phyloP scores from a whole-genome alignment of 2,113 vertebrate species.

The pig (Sus scrofa) region T2T-Sscrofa CM000817.6:15661001-15661500 shows the following conservation, averaged over 20 bases:
- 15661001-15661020: background rate
- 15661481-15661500: background rate
- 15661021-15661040: background rate
- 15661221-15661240: slow-evolving; percentile 37
- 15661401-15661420: slow-evolving; percentile 24
- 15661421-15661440: slow-evolving; percentile 29
- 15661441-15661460: background rate
- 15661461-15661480: background rate
- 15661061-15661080: background rate
- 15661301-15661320: slow-evolving; percentile 6
- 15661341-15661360: background rate
- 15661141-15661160: background rate
- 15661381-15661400: background rate
- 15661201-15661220: background rate
- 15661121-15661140: background rate
- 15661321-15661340: slow-evolving; percentile 39
- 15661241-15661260: background rate
- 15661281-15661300: slow-evolving; percentile 1
- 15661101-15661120: background rate
- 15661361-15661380: background rate
- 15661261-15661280: slow-evolving; percentile 19
- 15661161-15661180: background rate
- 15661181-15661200: background rate
- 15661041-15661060: slow-evolving; percentile 53
- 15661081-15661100: background rate